These are phyloP conservation scores for Alentia gelatinosa DNA, from an alignment of 2,888 invertebrate genomes.

Conservation along the genomic window DNA sequence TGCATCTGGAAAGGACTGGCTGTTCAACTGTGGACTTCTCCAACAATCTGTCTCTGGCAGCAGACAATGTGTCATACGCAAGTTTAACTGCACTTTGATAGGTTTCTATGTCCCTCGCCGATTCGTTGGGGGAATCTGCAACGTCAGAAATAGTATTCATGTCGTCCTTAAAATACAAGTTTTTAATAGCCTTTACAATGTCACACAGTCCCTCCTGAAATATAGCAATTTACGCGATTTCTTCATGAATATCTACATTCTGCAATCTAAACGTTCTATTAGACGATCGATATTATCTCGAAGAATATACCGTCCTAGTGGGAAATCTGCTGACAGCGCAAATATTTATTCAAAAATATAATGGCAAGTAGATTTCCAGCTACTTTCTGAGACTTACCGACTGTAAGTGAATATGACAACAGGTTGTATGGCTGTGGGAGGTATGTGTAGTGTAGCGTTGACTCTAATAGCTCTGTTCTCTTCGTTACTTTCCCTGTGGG, in stretches of 20 bases:
- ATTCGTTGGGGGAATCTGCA: background rate
- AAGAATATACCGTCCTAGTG: no score
- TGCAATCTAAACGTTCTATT: no score
- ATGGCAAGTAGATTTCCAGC: no score
- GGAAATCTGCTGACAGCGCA: no score
- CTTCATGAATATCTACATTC: no score
- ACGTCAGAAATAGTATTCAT: no score
- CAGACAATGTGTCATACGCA: background rate
- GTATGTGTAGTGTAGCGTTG: background rate
- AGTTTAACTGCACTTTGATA: background rate
- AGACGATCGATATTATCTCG: no score
- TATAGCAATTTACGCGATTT: background rate
- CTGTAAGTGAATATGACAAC: background rate
- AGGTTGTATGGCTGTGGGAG: background rate
- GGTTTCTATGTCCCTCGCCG: background rate
- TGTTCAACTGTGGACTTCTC: background rate
- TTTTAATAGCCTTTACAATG: background rate
- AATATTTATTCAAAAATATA: no score
- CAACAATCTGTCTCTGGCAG: background rate
- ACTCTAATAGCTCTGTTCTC: background rate
- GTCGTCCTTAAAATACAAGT: background rate
- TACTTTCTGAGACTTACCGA: no score
- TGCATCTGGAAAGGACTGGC: background rate
- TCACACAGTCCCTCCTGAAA: background rate
- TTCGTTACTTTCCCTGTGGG: background rate